Evolutionary conservation across 2,113 vertebrate genomes (phyloP).

Genomic region (Pseudorectes ferrugineus): DNA sequence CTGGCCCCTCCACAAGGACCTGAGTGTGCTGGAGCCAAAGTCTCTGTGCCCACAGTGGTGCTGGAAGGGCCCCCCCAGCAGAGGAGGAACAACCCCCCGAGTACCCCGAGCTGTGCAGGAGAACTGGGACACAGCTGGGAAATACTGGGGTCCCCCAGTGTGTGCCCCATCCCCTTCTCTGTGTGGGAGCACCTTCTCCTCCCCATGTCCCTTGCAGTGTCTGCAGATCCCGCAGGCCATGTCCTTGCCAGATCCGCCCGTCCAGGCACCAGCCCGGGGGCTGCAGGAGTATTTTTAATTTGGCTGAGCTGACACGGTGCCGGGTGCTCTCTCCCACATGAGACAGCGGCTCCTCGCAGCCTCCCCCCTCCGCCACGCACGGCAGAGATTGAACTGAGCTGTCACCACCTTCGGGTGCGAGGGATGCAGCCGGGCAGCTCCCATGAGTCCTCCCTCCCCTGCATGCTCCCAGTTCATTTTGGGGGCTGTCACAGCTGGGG

Average conservation of each 20-base stretch:
- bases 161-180: background rate
- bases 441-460: background rate
- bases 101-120: background rate
- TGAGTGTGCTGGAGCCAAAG: rapidly evolving
- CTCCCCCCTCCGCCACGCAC: background rate
- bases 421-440: background rate
- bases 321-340: background rate
- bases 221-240: background rate
- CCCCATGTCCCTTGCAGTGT: rapidly evolving
- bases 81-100: background rate
- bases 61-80: background rate
- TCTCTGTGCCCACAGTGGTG: background rate
- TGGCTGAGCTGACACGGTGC: background rate
- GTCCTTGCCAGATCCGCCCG: background rate
- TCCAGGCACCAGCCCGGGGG: background rate
- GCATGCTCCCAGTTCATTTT: rapidly evolving
- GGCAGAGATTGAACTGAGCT: background rate
- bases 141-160: background rate
- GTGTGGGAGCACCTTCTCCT: background rate
- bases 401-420: background rate
- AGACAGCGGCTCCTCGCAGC: background rate
- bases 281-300: background rate
- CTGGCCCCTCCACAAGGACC: background rate
- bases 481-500: background rate
- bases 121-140: background rate